These are phyloP conservation scores for Urosaurus nigricauda DNA, from an alignment of 2,797 vertebrate genomes.

Conservation along the genomic window DNA sequence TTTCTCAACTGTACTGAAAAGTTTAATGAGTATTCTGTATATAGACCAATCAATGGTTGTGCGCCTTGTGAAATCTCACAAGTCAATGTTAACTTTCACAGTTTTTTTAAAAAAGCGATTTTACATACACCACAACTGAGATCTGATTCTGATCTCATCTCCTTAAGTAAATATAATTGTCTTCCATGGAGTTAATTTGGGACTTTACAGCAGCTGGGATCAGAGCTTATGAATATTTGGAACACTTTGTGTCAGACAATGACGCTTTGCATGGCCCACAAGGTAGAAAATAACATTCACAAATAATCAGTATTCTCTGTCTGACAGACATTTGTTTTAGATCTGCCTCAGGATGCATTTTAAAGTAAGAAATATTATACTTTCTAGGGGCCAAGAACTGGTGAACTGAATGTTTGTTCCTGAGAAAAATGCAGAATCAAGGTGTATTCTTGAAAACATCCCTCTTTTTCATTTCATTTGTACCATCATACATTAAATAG, in stretches of 20 bases:
- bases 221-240: slow-evolving; percentile 17
- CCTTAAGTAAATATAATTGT: slow-evolving; percentile 29
- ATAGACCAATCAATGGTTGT: slow-evolving; percentile 2
- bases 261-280: slow-evolving; percentile 8
- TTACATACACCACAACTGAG: slow-evolving; percentile 48
- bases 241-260: slow-evolving; percentile 28
- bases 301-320: slow-evolving; percentile 20
- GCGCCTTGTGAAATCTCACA: slow-evolving; percentile 55
- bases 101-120: slow-evolving; percentile 16
- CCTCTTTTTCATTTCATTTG: background rate
- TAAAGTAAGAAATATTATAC: slow-evolving; percentile 15
- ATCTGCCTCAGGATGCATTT: background rate
- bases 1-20: too few relatives aligned
- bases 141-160: slow-evolving; percentile 49
- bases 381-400: background rate
- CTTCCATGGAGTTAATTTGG: slow-evolving; percentile 35
- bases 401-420: slow-evolving; percentile 14
- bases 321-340: slow-evolving; percentile 19
- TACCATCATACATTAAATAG: background rate
- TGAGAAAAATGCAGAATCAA: background rate
- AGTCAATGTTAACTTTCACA: slow-evolving; percentile 43
- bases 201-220: slow-evolving; percentile 28
- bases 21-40: slow-evolving; percentile 31
- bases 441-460: background rate
- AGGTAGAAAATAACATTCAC: slow-evolving; percentile 1